Conservation (phyloP, 1,140 invertebrate genomes). For the Phenacoccus solenopsis region DNA sequence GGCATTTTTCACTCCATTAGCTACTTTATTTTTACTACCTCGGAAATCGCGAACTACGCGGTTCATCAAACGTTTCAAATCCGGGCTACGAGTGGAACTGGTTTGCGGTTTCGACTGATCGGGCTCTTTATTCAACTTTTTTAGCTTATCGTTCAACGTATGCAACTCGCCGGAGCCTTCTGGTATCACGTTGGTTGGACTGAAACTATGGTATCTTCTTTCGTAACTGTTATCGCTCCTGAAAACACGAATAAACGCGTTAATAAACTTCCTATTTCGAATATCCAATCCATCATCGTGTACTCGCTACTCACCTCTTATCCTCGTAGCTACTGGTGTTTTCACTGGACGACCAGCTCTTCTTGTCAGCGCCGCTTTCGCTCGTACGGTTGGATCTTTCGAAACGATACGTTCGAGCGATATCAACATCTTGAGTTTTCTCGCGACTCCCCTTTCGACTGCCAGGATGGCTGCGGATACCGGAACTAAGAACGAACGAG, state of each 20-base stretch:
- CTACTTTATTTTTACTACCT: slow-evolving; percentile 5
- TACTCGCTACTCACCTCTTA: background rate
- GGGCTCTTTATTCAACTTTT: background rate
- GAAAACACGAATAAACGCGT: background rate
- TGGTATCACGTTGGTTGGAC: background rate
- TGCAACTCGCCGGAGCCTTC: slow-evolving; percentile 1
- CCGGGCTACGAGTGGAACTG: background rate
- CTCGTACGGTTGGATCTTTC: slow-evolving; percentile 22
- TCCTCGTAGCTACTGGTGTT: slow-evolving; percentile 22
- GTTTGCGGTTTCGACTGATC: background rate
- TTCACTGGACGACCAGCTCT: slow-evolving; percentile 25
- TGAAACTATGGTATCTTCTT: background rate
- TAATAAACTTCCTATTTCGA: no score
- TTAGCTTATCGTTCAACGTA: background rate
- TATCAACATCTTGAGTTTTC: slow-evolving; percentile 29
- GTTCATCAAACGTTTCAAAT: slow-evolving; percentile 9
- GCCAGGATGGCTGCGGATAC: slow-evolving; percentile 45
- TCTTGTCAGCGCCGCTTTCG: slow-evolving; percentile 23
- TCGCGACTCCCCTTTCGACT: slow-evolving; percentile 46
- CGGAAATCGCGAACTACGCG: background rate
- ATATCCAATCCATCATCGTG: no score
- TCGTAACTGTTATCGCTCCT: background rate
- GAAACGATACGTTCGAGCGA: slow-evolving; percentile 16
- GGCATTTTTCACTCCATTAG: slow-evolving; percentile 5
- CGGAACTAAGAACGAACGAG: slow-evolving; percentile 29